Base-by-base conservation (phyloP, 2,888 invertebrate species). In the Bellardia bayeri region DNA sequence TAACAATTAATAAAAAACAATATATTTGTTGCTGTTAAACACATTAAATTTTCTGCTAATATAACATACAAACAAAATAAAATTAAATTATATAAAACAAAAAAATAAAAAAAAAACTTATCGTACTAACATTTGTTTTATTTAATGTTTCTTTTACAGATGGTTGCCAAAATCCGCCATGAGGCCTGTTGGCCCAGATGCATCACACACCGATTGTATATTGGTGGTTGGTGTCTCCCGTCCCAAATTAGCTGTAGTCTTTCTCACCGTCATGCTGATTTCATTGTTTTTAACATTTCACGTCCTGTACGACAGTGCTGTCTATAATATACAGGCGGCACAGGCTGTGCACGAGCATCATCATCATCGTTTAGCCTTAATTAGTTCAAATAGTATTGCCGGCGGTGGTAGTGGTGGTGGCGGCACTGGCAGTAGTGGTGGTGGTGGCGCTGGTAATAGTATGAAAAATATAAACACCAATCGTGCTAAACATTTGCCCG, bases 241-340 rank as follows among this genome's bases (percentile, higher is more conserved):
- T 94, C 97, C 97, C 91, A 97, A 97, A 94, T 95, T 97, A 95
- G 97, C 97, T 92, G 96, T 96, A 93, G 93, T 93, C 84, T 96
- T 97, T 93, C 95, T 97, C 90, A 96, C 96, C 91, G 96, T 97
- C 92, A 96, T 96, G 94, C 95, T 97, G 90, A 95, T 97, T 89
- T 97, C 97, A 54, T 95, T 97, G 90, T 97, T 97, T 94, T 95
- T 97, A 92, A 97, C 97, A 90, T 97, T 97, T 94, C 97, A 97
- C 93, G 96, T 97, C 91, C 95, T 97, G 86, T 97, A 97, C 94
- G 97, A 97, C 94, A 97, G 97, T 93, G 97, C 97, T 79, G 95
- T 97, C 74, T 97, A 97, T 94, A 97, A 96, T 91, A 95, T 97
- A 90, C 97, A 97, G 94, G 95, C 95, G 69, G 95, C 95, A 54